phyloP scores from a whole-genome alignment of 1,140 invertebrate species.

The Pseudomyrmex dendroicus region DNA sequence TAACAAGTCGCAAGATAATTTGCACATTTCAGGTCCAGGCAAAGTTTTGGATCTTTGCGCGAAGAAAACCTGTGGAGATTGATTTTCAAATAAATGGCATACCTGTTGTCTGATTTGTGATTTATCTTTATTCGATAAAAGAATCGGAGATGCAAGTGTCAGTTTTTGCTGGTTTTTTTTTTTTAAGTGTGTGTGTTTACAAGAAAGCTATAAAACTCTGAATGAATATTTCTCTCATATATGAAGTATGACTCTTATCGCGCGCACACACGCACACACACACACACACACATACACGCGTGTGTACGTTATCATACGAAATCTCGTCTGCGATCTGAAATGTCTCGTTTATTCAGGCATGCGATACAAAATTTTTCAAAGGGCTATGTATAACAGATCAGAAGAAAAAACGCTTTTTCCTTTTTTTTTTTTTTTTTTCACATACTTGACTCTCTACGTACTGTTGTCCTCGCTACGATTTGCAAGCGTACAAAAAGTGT shows the following conservation, averaged over 20 bases:
- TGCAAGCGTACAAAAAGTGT: constrained; percentile 62
- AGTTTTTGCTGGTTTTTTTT: not conserved
- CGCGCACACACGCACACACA: too few species aligned
- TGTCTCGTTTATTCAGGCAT: constrained; percentile 45
- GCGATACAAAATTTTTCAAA: constrained; percentile 53
- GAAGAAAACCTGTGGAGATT: not conserved
- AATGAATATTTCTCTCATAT: not conserved
- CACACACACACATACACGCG: too few species aligned
- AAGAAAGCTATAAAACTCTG: not conserved
- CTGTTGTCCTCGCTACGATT: constrained; percentile 40
- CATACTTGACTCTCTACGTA: constrained; percentile 16
- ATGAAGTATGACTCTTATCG: too few species aligned
- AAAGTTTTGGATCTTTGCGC: too few species aligned
- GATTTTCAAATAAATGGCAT: not conserved
- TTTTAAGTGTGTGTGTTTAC: too few species aligned
- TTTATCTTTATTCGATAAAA: constrained; percentile 2
- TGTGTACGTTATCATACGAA: too few species aligned
- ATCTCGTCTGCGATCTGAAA: constrained; percentile 30
- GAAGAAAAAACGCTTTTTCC: constrained; percentile 35
- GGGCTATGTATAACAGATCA: constrained; percentile 38
- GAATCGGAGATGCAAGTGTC: not conserved
- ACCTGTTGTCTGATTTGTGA: not conserved
- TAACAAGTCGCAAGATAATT: too few species aligned
- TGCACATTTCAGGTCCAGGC: too few species aligned
- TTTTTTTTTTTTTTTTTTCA: too few species aligned